Evolutionary conservation across 2,888 invertebrate species (phyloP), one percentile per base, ranked within the genome.

Genomic region (Petrolisthes manimaculis): DNA sequence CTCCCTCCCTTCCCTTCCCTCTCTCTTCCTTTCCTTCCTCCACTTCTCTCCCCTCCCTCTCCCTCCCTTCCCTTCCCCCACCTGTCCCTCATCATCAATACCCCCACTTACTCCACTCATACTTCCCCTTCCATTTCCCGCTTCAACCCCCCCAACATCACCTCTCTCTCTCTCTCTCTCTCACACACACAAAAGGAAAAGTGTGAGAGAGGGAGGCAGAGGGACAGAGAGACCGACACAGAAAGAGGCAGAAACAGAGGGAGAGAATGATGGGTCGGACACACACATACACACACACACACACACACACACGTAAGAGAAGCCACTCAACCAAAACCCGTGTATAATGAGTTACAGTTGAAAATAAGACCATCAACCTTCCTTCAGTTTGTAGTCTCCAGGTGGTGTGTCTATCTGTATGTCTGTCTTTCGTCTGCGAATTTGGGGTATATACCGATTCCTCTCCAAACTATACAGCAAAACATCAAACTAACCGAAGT

Each of bases 171-270:
- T 18, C 61, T 61, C 61, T 18, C 18, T 14, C 61, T 71, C 21
- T 71, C 21, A 12, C 71, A 18, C n/a, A 8, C 18, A 12, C 71
- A 18, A 21, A 74, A 54, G 78, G 21, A 21, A 24, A 37, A 24
- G 75, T 12, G 24, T 24, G 24, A 75, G 4, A n/a, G 18, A 18
- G 61, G 61, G 24, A 77, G 77, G 14, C 24, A 51, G 77, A 51
- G 51, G 37, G 24, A 77, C 24, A 77, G 77, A 77, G 77, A 77
- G 77, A 77, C 37, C 21, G 77, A 77, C 37, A 77, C 37, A 77
- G 77, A 77, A 51, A 77, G 77, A 37, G 37, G 3, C 37, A 77
- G 21, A 77, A 5, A 24, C 24, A 9, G n/a, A 37, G 54, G 21
- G 80, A 56, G 18, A 51, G 51, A n/a, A 55, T 37, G 51, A 8